These are phyloP conservation scores for Xylota segnis DNA, from an alignment of 2,888 invertebrate genomes.

Conservation along the genomic window DNA sequence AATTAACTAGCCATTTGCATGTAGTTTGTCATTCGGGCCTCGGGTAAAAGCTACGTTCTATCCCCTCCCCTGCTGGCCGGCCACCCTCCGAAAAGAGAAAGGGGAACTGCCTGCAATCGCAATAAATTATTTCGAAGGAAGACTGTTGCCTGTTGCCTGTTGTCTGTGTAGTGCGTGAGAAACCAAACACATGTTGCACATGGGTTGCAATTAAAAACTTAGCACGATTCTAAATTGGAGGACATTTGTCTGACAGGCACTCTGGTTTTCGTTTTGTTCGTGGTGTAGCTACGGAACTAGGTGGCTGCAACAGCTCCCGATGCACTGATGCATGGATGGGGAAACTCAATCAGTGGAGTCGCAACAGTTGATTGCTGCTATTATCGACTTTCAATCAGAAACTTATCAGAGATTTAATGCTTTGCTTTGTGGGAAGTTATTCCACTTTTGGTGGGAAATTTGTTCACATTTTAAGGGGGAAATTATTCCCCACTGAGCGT, in stretches of 20 bases:
- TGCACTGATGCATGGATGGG: constrained; percentile 39
- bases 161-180: constrained; percentile 53
- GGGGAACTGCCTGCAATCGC: constrained; percentile 23
- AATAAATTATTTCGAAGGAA: constrained; percentile 65
- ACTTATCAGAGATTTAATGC: too few species aligned
- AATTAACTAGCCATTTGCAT: constrained; percentile 62
- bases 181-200: constrained; percentile 72
- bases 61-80: neutral
- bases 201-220: constrained; percentile 72
- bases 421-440: too few species aligned
- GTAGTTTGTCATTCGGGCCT: constrained; percentile 64
- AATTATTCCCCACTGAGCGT: too few species aligned
- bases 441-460: too few species aligned
- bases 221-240: constrained; percentile 67
- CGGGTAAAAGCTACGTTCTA: too few species aligned
- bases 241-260: constrained; percentile 52
- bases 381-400: constrained; percentile 55
- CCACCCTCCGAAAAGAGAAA: neutral
- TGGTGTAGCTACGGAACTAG: neutral
- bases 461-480: too few species aligned
- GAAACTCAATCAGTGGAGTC: constrained; percentile 48
- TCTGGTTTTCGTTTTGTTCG: constrained; percentile 11
- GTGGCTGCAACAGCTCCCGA: constrained; percentile 15
- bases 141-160: neutral
- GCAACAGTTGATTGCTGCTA: constrained; percentile 42